A percentile compares a stretch with the other conserved stretches of the same genome.
phyloP scores from a whole-genome alignment of 2,797 vertebrate genomes.

The Malurus leucopterus region DNA sequence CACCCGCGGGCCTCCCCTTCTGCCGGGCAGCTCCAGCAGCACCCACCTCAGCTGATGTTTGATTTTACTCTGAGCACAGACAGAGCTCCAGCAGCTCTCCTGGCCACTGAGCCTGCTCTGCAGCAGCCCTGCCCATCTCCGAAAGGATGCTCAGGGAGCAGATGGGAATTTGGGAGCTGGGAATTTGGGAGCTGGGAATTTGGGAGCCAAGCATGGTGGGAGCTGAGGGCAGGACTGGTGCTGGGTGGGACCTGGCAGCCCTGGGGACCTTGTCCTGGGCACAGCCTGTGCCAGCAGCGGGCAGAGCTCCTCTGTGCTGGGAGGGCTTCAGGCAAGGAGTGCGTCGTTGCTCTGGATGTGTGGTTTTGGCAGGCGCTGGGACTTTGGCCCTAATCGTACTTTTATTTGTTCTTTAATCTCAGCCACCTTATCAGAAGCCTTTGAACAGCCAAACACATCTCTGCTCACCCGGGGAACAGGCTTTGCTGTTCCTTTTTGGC shows the following conservation, averaged over 20 bases:
- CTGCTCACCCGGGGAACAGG: neutral
- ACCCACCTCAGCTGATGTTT: neutral
- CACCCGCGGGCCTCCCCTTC: neutral
- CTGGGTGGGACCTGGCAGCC: rapidly evolving
- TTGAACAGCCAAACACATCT: neutral
- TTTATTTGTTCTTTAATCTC: constrained; percentile 23
- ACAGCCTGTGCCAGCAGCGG: neutral
- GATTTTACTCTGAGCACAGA: neutral
- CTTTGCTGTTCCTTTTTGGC: neutral
- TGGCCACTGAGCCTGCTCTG: neutral
- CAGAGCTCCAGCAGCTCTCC: neutral
- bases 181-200: neutral
- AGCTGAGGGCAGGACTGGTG: rapidly evolving
- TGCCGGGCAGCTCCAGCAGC: neutral
- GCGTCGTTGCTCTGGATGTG: rapidly evolving
- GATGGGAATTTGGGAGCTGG: neutral
- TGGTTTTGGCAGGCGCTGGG: neutral
- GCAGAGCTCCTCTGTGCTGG: neutral
- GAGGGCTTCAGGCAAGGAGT: neutral
- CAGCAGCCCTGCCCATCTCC: rapidly evolving
- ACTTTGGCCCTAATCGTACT: neutral
- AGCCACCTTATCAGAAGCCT: constrained; percentile 8
- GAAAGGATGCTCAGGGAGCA: neutral
- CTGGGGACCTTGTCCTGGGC: neutral
- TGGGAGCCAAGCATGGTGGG: rapidly evolving